Conservation (phyloP, 2,888 invertebrate genomes). For the Sussaba pulchella region DNA sequence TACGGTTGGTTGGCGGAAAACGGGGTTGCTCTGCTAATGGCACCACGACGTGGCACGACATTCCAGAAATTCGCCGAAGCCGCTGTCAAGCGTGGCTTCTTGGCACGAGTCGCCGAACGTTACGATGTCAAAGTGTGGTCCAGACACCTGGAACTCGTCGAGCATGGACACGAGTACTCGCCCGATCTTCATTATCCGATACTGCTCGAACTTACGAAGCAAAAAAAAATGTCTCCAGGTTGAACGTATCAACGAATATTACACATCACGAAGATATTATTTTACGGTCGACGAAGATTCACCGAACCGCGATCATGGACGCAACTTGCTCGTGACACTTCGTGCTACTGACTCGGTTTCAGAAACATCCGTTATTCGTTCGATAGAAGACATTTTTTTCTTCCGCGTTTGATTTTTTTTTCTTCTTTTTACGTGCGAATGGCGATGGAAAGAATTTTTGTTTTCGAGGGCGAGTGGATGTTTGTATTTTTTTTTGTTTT, state of each 20-base stretch:
- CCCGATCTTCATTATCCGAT: slow-evolving; percentile 91
- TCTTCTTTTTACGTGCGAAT: slow-evolving; percentile 26
- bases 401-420: neutral
- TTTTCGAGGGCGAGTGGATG: slow-evolving; percentile 1
- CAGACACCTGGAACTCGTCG: slow-evolving; percentile 87
- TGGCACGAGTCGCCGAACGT: slow-evolving; percentile 86
- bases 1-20: slow-evolving; percentile 87
- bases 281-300: slow-evolving; percentile 22
- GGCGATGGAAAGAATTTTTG: neutral
- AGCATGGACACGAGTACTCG: slow-evolving; percentile 87
- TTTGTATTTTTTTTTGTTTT: neutral
- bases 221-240: slow-evolving; percentile 76
- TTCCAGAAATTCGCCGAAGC: slow-evolving; percentile 89
- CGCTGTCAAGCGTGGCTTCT: slow-evolving; percentile 87
- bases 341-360: slow-evolving; percentile 41
- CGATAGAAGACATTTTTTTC: neutral
- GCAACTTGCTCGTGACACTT: neutral
- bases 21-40: slow-evolving; percentile 91
- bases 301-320: slow-evolving; percentile 5
- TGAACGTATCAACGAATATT: slow-evolving; percentile 68
- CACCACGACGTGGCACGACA: slow-evolving; percentile 90
- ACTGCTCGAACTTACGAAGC: slow-evolving; percentile 87
- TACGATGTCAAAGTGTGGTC: slow-evolving; percentile 90
- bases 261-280: slow-evolving; percentile 19
- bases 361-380: slow-evolving; percentile 19